Evolutionary conservation across 2,888 invertebrate species (phyloP), one percentile per base, ranked within the genome.

Genomic region (Neoascia interrupta): DNA sequence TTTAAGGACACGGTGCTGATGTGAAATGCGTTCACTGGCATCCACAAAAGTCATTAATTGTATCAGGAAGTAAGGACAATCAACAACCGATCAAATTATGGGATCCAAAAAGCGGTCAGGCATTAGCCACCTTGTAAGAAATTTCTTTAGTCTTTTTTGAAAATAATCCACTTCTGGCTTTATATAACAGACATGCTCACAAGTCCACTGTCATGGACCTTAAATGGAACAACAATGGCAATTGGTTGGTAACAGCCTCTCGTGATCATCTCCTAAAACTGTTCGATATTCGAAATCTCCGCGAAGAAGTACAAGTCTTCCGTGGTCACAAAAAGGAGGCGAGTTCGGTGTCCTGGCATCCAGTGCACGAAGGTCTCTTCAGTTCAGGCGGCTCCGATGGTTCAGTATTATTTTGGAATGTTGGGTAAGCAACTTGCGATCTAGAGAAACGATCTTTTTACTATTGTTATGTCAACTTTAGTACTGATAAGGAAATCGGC

Each of bases 1-100:
- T 74, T 79, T 3, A 28, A 93, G 96, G 98, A 83, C 99, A 99
- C 88, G 99, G 99, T 84, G 97, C 98, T 19, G 99, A 99, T 90
- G 99, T 99, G 0, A 98, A 98, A 90, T 98, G 99, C 90, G 98
- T 99, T 4, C 98, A 99, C 88, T 99, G 99, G 99, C 99, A 99
- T 91, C 99, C 99, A 0, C 96, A 96, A 84, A 99, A 99, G 90
- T 95, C 96, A 72, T 92, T 99, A 49, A 94, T 99, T 83, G 97
- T 97, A 36, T 99, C 99, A 1, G 99, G 99, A 11, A 99, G 98
- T 88, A 98, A 99, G 90, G 99, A 99, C 88, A 98, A 98, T 87
- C 99, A 99, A 87, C 99, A 99, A 87, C 99, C 99, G 2, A 96
- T 99, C 34, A 99, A 99, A 89, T 90, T 99, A 51, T 99, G 99